Evolutionary conservation across 2,113 vertebrate species (phyloP), one percentile per base, ranked within the genome.

Genomic region (Pteropus alecto): DNA sequence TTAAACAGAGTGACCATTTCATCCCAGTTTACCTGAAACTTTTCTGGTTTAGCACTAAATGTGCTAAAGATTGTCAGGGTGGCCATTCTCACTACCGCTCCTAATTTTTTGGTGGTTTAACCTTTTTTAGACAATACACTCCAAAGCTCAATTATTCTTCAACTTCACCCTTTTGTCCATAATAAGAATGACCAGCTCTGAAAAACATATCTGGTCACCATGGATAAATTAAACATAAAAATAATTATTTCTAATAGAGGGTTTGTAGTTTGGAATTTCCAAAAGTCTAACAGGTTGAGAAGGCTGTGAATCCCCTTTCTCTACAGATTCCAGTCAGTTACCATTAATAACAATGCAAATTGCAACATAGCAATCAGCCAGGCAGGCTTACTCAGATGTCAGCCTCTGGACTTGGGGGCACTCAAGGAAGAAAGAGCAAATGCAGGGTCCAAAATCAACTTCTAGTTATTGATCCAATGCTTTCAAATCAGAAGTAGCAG

Each of bases 261-360:
- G 0, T 10, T 21, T 22, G 0, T 51, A 48, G 21, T 16, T 77
- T 16, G n/a, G 54, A 51, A 82, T 88, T 65, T 63, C 43, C 43
- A 56, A n/a, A 92, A 74, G 82, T 78, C 51, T 87, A 48, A 95
- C 89, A 12, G 48, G 19, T 90, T 92, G 26, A 12, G 11, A 68
- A 78, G 38, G 19, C 1, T 83, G 2, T 43, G 93, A 97, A 96
- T 96, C 84, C 24, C 22, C 24, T 16, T 60, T 86, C 38, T 0
- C 0, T 77, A 0, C 46, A 61, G 84, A 95, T 65, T 70, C 84
- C 28, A 60, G 38, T 48, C 79, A 96, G 38, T 61, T 28, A 38
- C 63, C 87, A 88, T 61, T 58, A 90, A 93, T 82, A 93, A 82
- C n/a, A 93, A n/a, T 76, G 54, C 43, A 90, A 90, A 97, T 90